Conservation (phyloP, 2,797 vertebrate species). For the Myotis daubentonii region DNA sequence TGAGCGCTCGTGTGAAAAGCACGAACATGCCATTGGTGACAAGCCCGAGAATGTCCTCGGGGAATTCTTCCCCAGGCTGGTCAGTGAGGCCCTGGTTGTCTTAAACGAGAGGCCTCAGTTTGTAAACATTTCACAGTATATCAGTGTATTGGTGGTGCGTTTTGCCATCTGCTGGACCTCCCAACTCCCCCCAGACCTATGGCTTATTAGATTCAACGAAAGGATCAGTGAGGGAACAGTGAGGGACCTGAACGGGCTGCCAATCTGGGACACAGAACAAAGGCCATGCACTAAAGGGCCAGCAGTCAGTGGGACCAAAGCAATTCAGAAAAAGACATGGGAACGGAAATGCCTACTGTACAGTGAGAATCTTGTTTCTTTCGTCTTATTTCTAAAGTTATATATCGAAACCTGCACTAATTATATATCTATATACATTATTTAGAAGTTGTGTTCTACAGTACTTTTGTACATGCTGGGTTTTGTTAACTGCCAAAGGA, state of each 20-base stretch:
- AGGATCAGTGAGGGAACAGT: conserved; percentile 73
- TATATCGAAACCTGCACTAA: conserved; percentile 86
- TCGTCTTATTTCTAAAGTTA: conserved; percentile 88
- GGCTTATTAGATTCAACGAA: conserved; percentile 86
- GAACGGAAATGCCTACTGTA: conserved; percentile 80
- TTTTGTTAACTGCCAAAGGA: conserved; percentile 89
- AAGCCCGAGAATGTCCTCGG: neutral
- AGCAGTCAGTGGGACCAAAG: neutral
- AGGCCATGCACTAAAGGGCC: conserved; percentile 80
- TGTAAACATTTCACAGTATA: conserved; percentile 86
- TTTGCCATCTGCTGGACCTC: conserved; percentile 57
- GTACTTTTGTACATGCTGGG: conserved; percentile 94
- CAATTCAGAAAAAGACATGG: conserved; percentile 67
- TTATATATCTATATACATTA: conserved; percentile 91
- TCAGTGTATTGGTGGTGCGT: conserved; percentile 73
- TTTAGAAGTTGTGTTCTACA: conserved; percentile 90
- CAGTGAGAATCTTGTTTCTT: conserved; percentile 82
- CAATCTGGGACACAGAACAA: conserved; percentile 80
- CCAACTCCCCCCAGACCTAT: conserved; percentile 83
- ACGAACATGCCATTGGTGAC: neutral
- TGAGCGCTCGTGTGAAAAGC: neutral
- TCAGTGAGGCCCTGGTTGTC: conserved; percentile 50
- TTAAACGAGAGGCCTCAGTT: conserved; percentile 40
- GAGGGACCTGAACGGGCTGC: conserved; percentile 83
- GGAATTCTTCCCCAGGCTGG: conserved; percentile 66